Conservation (phyloP, 2,888 invertebrate genomes). For the Drosophila multiciliata region DNA sequence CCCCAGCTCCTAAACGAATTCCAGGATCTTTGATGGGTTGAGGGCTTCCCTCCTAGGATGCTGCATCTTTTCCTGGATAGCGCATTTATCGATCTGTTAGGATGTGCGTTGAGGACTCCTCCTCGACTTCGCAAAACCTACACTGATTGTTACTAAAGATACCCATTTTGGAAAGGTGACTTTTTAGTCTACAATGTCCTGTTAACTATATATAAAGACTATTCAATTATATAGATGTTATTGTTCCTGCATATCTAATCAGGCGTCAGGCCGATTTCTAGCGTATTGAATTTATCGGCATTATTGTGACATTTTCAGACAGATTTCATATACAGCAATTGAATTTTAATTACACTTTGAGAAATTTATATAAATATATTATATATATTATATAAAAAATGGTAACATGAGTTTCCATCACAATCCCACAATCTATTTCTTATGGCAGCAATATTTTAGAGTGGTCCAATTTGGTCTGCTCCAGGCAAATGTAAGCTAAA, state of each 20-base stretch:
- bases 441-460: background rate
- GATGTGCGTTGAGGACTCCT: no score
- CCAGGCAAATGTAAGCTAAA: background rate
- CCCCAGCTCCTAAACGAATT: no score
- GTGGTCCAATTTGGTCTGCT: background rate
- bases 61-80: no score
- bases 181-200: no score
- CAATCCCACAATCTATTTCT: background rate
- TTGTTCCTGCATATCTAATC: background rate
- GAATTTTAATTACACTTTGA: background rate
- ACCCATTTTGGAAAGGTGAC: no score
- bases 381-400: background rate
- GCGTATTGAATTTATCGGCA: background rate
- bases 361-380: background rate
- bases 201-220: background rate
- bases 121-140: no score
- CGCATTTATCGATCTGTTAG: no score
- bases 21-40: no score
- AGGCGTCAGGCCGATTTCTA: background rate
- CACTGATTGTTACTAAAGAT: no score
- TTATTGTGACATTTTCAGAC: background rate
- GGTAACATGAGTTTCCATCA: background rate
- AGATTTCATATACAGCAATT: background rate
- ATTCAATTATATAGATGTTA: background rate
- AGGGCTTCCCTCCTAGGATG: no score